Evolutionary conservation across 2,888 invertebrate species (phyloP).

Genomic region (Microctonus hyperodae): DNA sequence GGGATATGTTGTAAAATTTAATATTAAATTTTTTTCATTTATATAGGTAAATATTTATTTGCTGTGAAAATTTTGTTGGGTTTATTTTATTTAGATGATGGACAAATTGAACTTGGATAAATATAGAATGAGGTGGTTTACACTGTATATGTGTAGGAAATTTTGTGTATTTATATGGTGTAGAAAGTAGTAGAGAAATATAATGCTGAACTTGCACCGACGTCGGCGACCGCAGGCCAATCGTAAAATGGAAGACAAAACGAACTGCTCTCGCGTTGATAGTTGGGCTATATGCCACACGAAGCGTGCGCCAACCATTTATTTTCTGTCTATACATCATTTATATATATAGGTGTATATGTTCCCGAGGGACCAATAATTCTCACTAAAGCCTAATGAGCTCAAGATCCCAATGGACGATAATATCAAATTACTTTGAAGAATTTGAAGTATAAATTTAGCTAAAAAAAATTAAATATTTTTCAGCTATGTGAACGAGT

Average conservation of each 20-base stretch:
- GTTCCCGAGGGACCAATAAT: background rate
- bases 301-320: conserved; percentile 36
- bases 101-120: too few relatives aligned
- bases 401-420: conserved; percentile 7
- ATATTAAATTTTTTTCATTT: too few relatives aligned
- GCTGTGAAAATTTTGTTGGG: too few relatives aligned
- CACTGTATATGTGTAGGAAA: background rate
- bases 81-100: too few relatives aligned
- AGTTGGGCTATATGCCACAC: conserved; percentile 46
- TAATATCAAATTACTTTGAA: background rate
- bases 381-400: conserved; percentile 13
- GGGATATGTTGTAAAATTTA: too few relatives aligned
- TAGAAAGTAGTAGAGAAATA: conserved; percentile 44
- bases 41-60: too few relatives aligned
- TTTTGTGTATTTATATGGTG: background rate
- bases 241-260: conserved; percentile 57
- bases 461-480: too few relatives aligned
- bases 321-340: conserved; percentile 32
- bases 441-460: background rate
- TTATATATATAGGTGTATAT: background rate
- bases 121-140: background rate
- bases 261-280: conserved; percentile 55
- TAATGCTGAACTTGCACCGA: conserved; percentile 47
- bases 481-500: background rate
- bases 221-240: conserved; percentile 36